Base-by-base conservation (phyloP, 2,113 vertebrate species). In the Gallinago undulata region DNA sequence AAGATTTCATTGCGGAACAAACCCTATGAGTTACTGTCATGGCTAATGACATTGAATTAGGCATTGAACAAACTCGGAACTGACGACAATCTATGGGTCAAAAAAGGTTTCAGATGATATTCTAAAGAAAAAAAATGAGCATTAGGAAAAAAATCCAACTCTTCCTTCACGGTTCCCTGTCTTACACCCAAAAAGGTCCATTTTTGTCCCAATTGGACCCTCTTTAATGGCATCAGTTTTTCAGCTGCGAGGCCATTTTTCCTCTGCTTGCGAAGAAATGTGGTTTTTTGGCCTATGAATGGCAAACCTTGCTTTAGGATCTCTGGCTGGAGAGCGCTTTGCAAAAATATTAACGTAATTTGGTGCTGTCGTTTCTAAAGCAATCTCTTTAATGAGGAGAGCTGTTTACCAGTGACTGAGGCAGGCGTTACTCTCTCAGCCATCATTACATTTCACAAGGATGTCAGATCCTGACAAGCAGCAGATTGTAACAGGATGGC, bases 361-460 rank as follows among this genome's bases (percentile, higher is more conserved):
- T 93, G 30, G 84, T 87, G 96, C 95, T 96, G 97, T 97, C 94
- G 95, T 96, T 96, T 93, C 74, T 55, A 91, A 97, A 97, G 84
- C 55, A 62, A 62, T 96, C 89, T 87, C 76, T 96, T 93, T 93
- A 96, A 96, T 87, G 89, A 90, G 81, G 74, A 93, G 86, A 94
- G 84, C 27, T 96, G 96, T 97, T 97, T 97, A 96, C 89, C 15
- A 14, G 96, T 68, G 88, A 64, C 84, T 74, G 84, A 88, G 69
- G 94, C 92, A 96, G 92, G 84, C 95, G 7, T 89, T 93, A 96
- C 92, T 93, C 81, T 94, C 78, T 35, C 90, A 83, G 92, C 64
- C 90, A 97, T 97, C 96, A 95, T 97, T 97, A 88, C 96, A 94
- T 97, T 97, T 97, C 97, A 96, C 96, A 95, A 82, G 47, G 45